Evolutionary conservation across 2,888 invertebrate genomes (phyloP).

Genomic region (Monoplex corrugatus): DNA sequence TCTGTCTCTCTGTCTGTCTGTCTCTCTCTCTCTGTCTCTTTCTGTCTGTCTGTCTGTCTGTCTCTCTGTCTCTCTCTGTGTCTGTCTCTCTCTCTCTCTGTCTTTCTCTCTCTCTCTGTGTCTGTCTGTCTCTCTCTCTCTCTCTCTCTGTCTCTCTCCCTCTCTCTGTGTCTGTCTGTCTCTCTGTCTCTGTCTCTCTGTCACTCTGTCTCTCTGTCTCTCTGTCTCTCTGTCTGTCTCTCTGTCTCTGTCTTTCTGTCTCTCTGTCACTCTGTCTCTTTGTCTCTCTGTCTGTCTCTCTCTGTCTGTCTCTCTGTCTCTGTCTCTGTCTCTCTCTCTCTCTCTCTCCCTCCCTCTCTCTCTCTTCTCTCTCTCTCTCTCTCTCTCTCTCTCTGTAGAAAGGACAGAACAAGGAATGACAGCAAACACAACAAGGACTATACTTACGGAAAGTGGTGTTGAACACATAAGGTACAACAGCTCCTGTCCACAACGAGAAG

Average conservation of each 20-base stretch:
- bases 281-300: not conserved
- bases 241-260: not conserved
- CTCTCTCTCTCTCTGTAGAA: no score
- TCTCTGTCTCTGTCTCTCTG: not conserved
- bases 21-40: no score
- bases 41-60: no score
- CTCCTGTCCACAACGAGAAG: slow-evolving; percentile 51
- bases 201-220: not conserved
- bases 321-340: not conserved
- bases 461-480: slow-evolving; percentile 54
- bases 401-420: no score
- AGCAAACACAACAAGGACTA: no score
- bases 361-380: no score
- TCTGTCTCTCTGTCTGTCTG: no score
- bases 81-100: slow-evolving; percentile 14
- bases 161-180: not conserved
- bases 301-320: not conserved
- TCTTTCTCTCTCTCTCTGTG: slow-evolving; percentile 29
- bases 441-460: slow-evolving; percentile 52
- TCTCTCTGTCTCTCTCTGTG: no score
- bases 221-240: not conserved
- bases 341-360: not conserved
- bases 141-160: slow-evolving; percentile 10
- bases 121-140: slow-evolving; percentile 36
- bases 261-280: no score